These are phyloP conservation scores for Notoglanidium macrostoma DNA, from an alignment of 2,797 vertebrate species.

Conservation along the genomic window DNA sequence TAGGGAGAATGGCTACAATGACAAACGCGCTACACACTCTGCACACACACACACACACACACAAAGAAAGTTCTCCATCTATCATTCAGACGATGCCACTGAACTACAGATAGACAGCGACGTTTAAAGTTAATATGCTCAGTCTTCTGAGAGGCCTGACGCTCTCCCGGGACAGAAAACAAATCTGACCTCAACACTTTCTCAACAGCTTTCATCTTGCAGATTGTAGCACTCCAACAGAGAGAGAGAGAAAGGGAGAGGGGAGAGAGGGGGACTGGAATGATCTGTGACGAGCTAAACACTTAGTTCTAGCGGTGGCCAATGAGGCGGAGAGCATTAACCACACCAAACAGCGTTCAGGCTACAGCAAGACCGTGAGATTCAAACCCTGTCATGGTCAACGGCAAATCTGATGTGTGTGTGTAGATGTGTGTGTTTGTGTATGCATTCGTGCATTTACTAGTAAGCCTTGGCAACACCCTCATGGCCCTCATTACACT, in stretches of 20 bases:
- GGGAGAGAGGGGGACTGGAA: conserved; percentile 9
- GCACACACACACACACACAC: conserved; percentile 33
- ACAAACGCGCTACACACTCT: conserved; percentile 29
- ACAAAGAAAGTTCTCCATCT: conserved; percentile 37
- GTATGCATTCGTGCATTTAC: conserved; percentile 10
- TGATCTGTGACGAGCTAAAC: conserved; percentile 52
- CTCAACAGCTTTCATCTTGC: conserved; percentile 52
- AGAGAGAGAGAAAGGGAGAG: neutral
- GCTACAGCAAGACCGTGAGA: conserved; percentile 30
- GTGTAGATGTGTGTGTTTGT: conserved; percentile 21
- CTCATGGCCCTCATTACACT: conserved; percentile 31
- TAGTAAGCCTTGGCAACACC: conserved; percentile 39
- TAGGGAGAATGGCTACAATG: conserved; percentile 58
- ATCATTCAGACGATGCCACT: conserved; percentile 16
- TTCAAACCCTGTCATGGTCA: conserved; percentile 44
- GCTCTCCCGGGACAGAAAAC: conserved; percentile 46
- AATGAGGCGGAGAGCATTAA: conserved; percentile 51
- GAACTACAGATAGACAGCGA: conserved; percentile 9
- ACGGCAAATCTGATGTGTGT: conserved; percentile 22
- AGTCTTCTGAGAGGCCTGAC: conserved; percentile 37
- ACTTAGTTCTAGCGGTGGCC: conserved; percentile 49
- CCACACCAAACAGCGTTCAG: conserved; percentile 46
- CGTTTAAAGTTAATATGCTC: conserved; percentile 38
- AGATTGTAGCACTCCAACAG: conserved; percentile 39
- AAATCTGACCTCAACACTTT: conserved; percentile 58